Evolutionary conservation across 2,888 invertebrate species (phyloP).

Genomic region (Napeogenes inachia): DNA sequence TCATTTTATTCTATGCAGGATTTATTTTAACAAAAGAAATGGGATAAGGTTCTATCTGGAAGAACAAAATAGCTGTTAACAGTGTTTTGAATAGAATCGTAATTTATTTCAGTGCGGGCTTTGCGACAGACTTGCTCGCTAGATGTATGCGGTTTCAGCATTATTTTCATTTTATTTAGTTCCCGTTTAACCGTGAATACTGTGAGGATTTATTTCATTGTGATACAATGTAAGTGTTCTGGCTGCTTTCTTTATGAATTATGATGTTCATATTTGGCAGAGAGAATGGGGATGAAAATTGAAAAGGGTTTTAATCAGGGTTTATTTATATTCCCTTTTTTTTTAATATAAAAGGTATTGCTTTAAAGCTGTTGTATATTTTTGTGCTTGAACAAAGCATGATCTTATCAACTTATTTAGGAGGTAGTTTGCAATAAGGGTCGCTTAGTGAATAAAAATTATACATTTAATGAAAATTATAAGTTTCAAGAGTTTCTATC

Average conservation of each 20-base stretch:
- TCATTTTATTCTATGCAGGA: not conserved
- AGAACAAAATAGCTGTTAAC: conserved; percentile 7
- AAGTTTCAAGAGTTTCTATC: not conserved
- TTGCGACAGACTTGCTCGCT: conserved; percentile 4
- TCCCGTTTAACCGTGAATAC: conserved; percentile 2
- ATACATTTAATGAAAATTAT: not conserved
- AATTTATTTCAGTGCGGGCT: conserved; percentile 3
- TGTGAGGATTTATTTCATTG: conserved; percentile 1
- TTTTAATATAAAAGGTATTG: not conserved
- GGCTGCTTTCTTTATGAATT: conserved; percentile 3
- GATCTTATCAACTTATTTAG: not conserved
- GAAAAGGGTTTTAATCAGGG: not conserved
- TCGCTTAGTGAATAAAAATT: conserved; percentile 7
- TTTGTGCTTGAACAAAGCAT: conserved; percentile 2
- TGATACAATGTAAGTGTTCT: not conserved
- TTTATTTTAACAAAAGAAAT: conserved; percentile 4
- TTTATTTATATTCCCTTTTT: not conserved
- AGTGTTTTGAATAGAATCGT: conserved; percentile 6
- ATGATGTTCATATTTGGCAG: conserved; percentile 1
- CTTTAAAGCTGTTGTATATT: conserved; percentile 5
- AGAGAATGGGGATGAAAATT: not conserved
- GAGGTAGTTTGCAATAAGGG: no score
- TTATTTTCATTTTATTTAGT: conserved; percentile 7
- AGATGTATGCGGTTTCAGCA: conserved; percentile 2
- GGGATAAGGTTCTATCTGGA: conserved; percentile 1